A percentile compares a stretch with the other conserved stretches of the same genome.
Evolutionary conservation across 2,113 vertebrate genomes (phyloP).

Genomic region (Egretta garzetta): DNA sequence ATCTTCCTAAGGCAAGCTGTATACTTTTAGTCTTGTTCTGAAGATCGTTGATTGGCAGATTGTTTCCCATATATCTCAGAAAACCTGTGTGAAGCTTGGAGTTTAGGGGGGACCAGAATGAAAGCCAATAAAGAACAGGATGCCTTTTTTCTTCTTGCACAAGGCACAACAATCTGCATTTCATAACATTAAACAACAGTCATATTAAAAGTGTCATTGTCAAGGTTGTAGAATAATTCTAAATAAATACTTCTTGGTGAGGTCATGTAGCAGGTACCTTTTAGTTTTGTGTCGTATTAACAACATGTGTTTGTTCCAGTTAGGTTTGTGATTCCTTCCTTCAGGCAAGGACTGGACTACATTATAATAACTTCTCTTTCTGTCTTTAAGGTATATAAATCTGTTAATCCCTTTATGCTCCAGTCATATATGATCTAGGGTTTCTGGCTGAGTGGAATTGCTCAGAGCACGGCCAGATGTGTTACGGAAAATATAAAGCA

Average conservation of each 20-base stretch:
- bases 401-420: not conserved
- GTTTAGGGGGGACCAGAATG: not conserved
- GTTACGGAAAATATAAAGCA: not conserved
- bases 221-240: not conserved
- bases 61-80: not conserved
- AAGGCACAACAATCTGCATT: not conserved
- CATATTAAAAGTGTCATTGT: not conserved
- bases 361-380: not conserved
- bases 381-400: not conserved
- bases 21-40: not conserved
- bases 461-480: not conserved
- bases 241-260: not conserved
- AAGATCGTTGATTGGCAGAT: not conserved
- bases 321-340: not conserved
- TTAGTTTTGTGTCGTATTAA: not conserved
- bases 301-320: not conserved
- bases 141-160: not conserved
- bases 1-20: not conserved
- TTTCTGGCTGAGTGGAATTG: not conserved
- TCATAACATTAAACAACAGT: not conserved
- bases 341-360: not conserved
- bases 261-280: not conserved
- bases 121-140: not conserved
- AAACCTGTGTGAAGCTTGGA: not conserved
- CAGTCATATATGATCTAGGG: not conserved